These are phyloP conservation scores for Lepas anatifera DNA, from an alignment of 2,888 invertebrate genomes.

Conservation along the genomic window DNA sequence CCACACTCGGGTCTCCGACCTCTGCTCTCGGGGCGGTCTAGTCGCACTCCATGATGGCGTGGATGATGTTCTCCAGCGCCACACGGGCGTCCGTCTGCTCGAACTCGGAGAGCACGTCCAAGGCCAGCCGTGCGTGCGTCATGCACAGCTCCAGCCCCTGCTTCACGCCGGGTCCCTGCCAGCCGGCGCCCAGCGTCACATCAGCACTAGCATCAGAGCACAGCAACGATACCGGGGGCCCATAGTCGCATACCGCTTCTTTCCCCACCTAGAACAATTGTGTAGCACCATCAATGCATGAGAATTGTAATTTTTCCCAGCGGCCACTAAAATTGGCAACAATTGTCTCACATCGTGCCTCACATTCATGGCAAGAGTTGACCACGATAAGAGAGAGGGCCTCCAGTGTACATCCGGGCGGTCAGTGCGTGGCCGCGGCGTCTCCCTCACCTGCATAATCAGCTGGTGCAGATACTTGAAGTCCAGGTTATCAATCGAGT, in stretches of 20 bases:
- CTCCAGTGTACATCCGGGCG: no score
- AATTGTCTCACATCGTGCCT: no score
- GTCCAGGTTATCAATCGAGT: conserved; percentile 26
- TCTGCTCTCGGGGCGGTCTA: no score
- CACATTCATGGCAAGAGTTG: no score
- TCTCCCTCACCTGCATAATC: neutral
- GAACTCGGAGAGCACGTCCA: conserved; percentile 19
- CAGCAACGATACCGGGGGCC: no score
- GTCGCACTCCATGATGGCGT: conserved; percentile 19
- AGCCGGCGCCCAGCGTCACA: neutral
- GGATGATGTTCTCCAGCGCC: conserved; percentile 23
- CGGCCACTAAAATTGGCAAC: no score
- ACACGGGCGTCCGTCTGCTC: conserved; percentile 23
- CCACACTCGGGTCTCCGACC: no score
- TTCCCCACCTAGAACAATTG: no score
- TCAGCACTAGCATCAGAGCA: neutral
- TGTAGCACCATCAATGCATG: no score
- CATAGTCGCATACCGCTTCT: no score
- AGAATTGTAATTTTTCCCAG: no score
- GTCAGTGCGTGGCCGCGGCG: neutral
- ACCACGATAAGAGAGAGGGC: no score
- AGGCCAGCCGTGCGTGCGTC: conserved; percentile 18
- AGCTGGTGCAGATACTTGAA: conserved; percentile 21
- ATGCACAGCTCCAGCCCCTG: conserved; percentile 21
- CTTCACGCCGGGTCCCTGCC: conserved; percentile 17